Percentiles rank a stretch among this genome's conserved stretches.
Conservation (phyloP, 2,113 vertebrate genomes). For the Prunella himalayana region DNA sequence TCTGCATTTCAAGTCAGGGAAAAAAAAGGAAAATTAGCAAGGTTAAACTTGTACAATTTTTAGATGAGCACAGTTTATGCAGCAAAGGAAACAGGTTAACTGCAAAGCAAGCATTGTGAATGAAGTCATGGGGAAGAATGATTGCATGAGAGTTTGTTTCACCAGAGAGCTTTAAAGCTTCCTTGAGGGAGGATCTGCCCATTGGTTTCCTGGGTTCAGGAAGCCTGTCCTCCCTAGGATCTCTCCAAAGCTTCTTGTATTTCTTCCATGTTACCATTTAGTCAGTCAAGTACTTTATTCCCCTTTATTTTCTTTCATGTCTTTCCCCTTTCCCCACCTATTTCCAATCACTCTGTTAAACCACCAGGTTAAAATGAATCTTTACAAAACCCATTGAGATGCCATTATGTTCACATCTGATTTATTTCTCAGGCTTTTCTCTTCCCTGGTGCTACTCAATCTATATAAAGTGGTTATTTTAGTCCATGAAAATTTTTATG, state of each 20-base stretch:
- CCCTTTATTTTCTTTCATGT: background rate
- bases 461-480: constrained; percentile 16
- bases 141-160: background rate
- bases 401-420: background rate
- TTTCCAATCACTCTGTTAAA: background rate
- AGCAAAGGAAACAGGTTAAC: background rate
- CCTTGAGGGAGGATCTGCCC: background rate
- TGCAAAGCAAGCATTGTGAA: background rate
- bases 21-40: background rate
- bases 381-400: background rate
- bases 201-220: background rate
- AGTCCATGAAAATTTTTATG: constrained; percentile 9
- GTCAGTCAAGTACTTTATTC: background rate
- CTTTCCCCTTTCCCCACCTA: background rate
- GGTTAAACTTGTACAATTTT: background rate
- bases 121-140: background rate
- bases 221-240: background rate
- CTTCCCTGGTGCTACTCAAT: background rate
- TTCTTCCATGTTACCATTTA: background rate
- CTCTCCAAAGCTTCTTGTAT: background rate
- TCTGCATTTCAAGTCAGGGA: background rate
- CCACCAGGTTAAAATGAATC: background rate
- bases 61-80: background rate
- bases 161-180: background rate
- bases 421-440: constrained; percentile 39